These are phyloP conservation scores for Hypomecis atomaria DNA, from an alignment of 2,888 invertebrate genomes.

Conservation along the genomic window DNA sequence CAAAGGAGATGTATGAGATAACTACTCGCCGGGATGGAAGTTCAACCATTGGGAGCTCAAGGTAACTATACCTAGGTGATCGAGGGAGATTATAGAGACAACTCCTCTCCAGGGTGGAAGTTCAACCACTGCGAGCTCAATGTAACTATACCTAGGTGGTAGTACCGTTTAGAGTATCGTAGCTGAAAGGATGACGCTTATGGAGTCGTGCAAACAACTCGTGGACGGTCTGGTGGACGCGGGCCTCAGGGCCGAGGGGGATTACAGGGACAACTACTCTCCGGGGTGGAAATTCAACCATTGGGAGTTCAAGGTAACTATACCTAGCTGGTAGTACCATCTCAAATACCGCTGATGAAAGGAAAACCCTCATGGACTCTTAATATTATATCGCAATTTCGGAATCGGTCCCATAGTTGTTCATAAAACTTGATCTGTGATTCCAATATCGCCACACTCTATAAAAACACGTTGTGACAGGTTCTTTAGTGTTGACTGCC, in stretches of 20 bases:
- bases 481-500: too few species aligned
- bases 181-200: constrained; percentile 88
- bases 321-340: too few species aligned
- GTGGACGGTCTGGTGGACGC: constrained; percentile 85
- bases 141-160: too few species aligned
- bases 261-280: constrained; percentile 97
- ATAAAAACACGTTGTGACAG: too few species aligned
- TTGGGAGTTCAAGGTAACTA: constrained; percentile 94
- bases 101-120: constrained; percentile 99
- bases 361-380: too few species aligned
- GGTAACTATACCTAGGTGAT: constrained; percentile 67
- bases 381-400: too few species aligned
- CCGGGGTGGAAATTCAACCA: constrained; percentile 99
- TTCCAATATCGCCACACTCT: too few species aligned
- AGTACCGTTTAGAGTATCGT: too few species aligned
- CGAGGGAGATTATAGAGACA: constrained; percentile 95
- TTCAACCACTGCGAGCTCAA: constrained; percentile 99
- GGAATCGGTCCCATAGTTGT: too few species aligned
- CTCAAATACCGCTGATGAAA: too few species aligned
- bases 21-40: constrained; percentile 99
- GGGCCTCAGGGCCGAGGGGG: constrained; percentile 92
- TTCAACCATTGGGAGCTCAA: constrained; percentile 99
- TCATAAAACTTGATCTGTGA: too few species aligned
- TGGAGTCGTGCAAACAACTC: constrained; percentile 88
- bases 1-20: constrained; percentile 94